Conservation (phyloP, 1,140 invertebrate species). For the Doryteuthis pealeii region DNA sequence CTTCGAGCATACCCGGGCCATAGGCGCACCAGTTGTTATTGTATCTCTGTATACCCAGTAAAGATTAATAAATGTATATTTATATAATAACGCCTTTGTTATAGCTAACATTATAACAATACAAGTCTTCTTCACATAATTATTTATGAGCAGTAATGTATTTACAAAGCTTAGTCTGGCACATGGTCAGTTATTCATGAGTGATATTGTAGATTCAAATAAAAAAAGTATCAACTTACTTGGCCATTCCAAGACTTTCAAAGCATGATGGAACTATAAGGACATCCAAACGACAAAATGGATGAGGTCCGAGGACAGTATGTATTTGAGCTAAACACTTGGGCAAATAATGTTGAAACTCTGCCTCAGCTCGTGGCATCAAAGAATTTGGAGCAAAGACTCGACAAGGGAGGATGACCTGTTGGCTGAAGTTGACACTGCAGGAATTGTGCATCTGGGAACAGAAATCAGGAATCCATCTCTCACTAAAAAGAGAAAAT, state of each 20-base stretch:
- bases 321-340: slow-evolving; percentile 39
- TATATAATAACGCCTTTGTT: too few relatives aligned
- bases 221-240: slow-evolving; percentile 28
- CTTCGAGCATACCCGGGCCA: too few relatives aligned
- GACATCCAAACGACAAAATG: slow-evolving; percentile 59
- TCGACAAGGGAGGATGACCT: slow-evolving; percentile 26
- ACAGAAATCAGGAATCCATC: neutral
- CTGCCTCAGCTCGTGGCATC: slow-evolving; percentile 16
- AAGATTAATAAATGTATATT: too few relatives aligned
- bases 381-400: slow-evolving; percentile 34
- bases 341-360: slow-evolving; percentile 39
- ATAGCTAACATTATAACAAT: too few relatives aligned
- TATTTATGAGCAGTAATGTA: too few relatives aligned
- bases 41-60: too few relatives aligned
- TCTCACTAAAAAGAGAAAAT: neutral
- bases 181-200: too few relatives aligned
- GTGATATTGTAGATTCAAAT: neutral
- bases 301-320: slow-evolving; percentile 55
- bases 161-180: too few relatives aligned
- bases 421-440: slow-evolving; percentile 11
- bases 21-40: too few relatives aligned
- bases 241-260: slow-evolving; percentile 59
- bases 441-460: neutral
- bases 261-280: slow-evolving; percentile 59
- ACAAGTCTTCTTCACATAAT: too few relatives aligned